These are phyloP conservation scores for Spermophilus dauricus DNA, from an alignment of 2,113 vertebrate species.

Conservation along the genomic window DNA sequence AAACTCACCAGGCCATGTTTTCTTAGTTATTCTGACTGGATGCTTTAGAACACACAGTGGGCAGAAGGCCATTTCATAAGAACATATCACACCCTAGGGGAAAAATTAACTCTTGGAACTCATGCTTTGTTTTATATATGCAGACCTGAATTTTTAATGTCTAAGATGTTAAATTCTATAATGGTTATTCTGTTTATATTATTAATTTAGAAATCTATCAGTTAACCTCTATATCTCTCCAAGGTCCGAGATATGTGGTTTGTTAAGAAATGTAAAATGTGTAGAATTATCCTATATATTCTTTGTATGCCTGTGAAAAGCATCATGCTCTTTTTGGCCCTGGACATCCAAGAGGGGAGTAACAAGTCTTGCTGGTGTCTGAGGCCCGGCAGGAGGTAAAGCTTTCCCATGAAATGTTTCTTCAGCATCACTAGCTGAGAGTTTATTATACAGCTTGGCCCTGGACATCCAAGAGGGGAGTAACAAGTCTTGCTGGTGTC, in stretches of 20 bases:
- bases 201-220: neutral
- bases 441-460: neutral
- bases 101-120: neutral
- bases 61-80: neutral
- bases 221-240: neutral
- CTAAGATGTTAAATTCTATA: neutral
- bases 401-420: neutral
- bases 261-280: neutral
- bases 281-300: neutral
- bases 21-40: neutral
- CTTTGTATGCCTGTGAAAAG: neutral
- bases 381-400: neutral
- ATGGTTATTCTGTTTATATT: neutral
- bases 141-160: constrained; percentile 41
- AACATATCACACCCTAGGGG: neutral
- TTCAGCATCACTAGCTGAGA: neutral
- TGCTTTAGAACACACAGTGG: neutral
- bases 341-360: neutral
- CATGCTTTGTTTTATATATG: neutral
- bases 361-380: fast-evolving
- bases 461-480: neutral
- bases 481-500: fast-evolving
- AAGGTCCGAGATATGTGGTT: neutral
- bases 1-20: neutral
- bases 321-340: neutral